Evolutionary conservation across 1,140 invertebrate species (phyloP).

Genomic region (Caenorhabditis brenneri): DNA sequence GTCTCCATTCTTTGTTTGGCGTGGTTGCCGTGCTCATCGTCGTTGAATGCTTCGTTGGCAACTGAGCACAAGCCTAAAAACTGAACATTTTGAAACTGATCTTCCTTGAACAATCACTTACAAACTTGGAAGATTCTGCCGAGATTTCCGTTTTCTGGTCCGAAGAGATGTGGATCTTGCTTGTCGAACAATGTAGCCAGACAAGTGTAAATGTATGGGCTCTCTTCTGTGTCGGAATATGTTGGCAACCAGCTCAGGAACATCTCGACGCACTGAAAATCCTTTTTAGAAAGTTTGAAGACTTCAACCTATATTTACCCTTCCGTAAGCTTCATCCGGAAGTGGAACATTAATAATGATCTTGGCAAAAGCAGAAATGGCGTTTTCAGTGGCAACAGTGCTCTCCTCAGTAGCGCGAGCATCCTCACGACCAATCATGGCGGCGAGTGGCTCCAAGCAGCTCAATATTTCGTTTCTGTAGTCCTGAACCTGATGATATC

Average conservation of each 20-base stretch:
- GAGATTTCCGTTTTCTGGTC: constrained; percentile 84
- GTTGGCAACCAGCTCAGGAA: constrained; percentile 95
- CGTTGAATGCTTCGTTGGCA: constrained; percentile 23
- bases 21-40: neutral
- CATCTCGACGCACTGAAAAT: constrained; percentile 78
- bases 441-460: constrained; percentile 55
- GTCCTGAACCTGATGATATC: constrained; percentile 80
- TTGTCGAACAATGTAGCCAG: constrained; percentile 90
- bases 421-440: constrained; percentile 54
- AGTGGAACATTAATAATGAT: constrained; percentile 76
- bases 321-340: neutral
- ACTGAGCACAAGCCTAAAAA: constrained; percentile 16
- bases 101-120: neutral
- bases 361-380: constrained; percentile 95
- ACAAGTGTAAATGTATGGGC: constrained; percentile 89
- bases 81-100: neutral
- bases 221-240: constrained; percentile 91
- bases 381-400: constrained; percentile 87
- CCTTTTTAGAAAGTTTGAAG: too few species aligned
- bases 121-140: constrained; percentile 83
- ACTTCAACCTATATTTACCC: neutral
- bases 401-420: constrained; percentile 32
- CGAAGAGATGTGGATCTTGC: constrained; percentile 85
- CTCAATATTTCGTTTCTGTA: constrained; percentile 77
- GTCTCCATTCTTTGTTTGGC: neutral